phyloP scores from a whole-genome alignment of 2,888 invertebrate species.

The Bugula neritina region DNA sequence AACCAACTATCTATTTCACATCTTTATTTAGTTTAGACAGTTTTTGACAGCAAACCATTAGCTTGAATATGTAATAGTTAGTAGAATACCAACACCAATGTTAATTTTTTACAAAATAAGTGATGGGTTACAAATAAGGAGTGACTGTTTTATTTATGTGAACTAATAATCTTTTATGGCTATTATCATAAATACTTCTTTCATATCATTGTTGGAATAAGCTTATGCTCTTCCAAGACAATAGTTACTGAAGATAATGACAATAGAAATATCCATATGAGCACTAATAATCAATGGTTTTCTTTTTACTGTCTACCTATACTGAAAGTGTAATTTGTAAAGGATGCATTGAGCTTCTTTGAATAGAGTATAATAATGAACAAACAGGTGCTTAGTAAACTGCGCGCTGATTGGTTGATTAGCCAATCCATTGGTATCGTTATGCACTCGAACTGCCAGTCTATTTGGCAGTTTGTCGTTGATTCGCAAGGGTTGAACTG shows the following conservation, averaged over 20 bases:
- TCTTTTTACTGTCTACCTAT: background rate
- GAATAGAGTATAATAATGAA: background rate
- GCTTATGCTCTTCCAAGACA: background rate
- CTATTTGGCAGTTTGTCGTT: background rate
- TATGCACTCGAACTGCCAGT: background rate
- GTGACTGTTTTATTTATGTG: background rate
- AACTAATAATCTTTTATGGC: background rate
- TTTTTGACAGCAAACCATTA: no score
- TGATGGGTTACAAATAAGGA: no score
- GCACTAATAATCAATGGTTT: background rate
- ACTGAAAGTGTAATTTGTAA: background rate
- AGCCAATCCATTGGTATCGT: background rate
- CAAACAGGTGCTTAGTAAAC: constrained; percentile 21
- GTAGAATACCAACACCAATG: no score
- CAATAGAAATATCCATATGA: no score
- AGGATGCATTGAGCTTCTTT: background rate
- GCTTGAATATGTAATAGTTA: no score
- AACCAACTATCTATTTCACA: no score
- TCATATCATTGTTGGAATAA: background rate
- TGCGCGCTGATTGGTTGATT: constrained; percentile 13
- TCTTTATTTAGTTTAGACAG: no score
- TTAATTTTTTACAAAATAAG: no score
- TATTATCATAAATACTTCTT: background rate
- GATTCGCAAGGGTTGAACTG: no score
- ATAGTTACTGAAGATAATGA: no score